Evolutionary conservation across 1,140 invertebrate species (phyloP).

Genomic region (Amphibalanus amphitrite): DNA sequence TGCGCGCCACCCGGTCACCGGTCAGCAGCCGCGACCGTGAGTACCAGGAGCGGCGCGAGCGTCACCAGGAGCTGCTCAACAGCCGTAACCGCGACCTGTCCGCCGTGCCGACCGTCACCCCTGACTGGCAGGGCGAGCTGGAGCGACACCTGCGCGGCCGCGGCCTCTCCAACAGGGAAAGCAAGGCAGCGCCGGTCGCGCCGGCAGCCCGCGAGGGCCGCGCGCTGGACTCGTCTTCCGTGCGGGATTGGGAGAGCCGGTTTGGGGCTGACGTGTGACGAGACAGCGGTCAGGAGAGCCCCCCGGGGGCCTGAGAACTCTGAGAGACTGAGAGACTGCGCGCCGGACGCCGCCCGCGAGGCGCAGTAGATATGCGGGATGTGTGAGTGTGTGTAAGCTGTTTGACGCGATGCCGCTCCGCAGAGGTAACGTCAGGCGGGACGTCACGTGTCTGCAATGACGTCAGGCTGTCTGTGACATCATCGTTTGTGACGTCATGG

Average conservation of each 20-base stretch:
- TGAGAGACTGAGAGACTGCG: too few relatives aligned
- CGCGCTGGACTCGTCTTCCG: background rate
- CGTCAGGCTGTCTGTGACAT: too few relatives aligned
- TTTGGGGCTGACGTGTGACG: background rate
- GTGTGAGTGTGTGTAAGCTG: background rate
- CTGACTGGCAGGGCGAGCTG: slow-evolving; percentile 3
- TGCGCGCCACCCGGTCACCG: background rate
- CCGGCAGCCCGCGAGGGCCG: too few relatives aligned
- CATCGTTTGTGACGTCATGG: too few relatives aligned
- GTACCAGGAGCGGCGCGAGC: background rate
- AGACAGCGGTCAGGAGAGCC: background rate
- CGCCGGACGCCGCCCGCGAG: too few relatives aligned
- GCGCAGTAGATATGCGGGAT: background rate
- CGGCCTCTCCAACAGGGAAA: background rate
- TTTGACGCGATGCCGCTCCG: too few relatives aligned
- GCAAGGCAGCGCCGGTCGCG: background rate
- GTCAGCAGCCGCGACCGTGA: background rate
- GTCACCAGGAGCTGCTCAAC: background rate
- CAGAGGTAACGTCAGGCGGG: too few relatives aligned
- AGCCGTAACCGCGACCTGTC: background rate
- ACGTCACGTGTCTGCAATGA: too few relatives aligned
- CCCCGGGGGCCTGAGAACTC: too few relatives aligned
- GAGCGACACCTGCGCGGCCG: background rate
- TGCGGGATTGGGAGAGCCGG: background rate
- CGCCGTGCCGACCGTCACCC: too few relatives aligned